phyloP scores from a whole-genome alignment of 2,113 vertebrate genomes.

The Prunella himalayana region DNA sequence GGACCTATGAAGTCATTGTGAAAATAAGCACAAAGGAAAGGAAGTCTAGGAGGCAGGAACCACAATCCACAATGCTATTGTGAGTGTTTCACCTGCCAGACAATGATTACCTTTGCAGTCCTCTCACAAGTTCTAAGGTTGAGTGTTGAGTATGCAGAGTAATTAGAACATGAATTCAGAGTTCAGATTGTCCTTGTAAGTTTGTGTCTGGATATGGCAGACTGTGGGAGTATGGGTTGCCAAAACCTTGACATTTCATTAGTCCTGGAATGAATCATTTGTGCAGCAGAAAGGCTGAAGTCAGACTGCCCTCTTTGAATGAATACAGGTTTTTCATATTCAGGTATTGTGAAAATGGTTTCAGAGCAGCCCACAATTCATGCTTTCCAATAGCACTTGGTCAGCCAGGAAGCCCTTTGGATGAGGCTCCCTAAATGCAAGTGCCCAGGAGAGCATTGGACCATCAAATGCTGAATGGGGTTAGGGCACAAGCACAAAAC shows the following conservation, averaged over 20 bases:
- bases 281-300: not conserved
- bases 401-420: not conserved
- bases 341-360: not conserved
- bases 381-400: not conserved
- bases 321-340: not conserved
- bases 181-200: not conserved
- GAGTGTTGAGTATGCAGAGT: not conserved
- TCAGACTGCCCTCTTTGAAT: conserved; percentile 1
- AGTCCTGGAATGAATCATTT: conserved; percentile 28
- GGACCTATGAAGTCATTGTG: not conserved
- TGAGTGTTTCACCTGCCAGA: not conserved
- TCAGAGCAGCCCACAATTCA: not conserved
- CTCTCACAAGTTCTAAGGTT: not conserved
- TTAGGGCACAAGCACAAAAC: not conserved
- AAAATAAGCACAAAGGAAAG: not conserved
- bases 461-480: not conserved
- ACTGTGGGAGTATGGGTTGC: not conserved
- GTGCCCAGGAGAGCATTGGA: not conserved
- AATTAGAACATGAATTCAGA: conserved; percentile 22
- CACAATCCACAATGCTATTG: not conserved
- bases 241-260: conserved; percentile 8
- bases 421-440: not conserved
- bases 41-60: not conserved
- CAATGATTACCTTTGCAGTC: not conserved
- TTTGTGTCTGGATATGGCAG: not conserved